phyloP scores from a whole-genome alignment of 2,113 vertebrate species.

The Chaetura pelagica region DNA sequence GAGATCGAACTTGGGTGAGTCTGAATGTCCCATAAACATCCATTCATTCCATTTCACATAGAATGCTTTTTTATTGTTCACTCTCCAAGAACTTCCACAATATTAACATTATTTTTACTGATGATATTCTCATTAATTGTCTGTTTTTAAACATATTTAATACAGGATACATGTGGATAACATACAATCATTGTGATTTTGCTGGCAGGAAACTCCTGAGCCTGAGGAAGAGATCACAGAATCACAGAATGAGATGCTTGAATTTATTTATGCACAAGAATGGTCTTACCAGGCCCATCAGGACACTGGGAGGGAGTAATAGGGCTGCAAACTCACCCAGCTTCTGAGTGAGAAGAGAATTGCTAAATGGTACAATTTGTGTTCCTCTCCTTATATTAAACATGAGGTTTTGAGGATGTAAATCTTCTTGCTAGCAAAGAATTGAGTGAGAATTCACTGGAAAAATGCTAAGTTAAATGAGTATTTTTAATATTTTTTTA shows the following conservation, averaged over 20 bases:
- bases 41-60: background rate
- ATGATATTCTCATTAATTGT: background rate
- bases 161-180: background rate
- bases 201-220: background rate
- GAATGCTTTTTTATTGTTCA: background rate
- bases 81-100: background rate
- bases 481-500: background rate
- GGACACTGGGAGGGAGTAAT: background rate
- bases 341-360: background rate
- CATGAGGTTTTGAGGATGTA: background rate
- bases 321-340: background rate
- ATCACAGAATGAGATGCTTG: background rate
- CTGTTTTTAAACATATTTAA: rapidly evolving
- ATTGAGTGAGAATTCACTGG: background rate
- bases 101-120: background rate
- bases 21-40: background rate
- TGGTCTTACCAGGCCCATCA: background rate
- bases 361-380: background rate
- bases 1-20: background rate
- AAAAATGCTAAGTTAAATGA: background rate
- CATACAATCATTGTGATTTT: background rate
- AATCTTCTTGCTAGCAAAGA: background rate
- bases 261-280: background rate
- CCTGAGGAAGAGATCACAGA: background rate
- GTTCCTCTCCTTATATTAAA: background rate